Conservation (phyloP, 2,113 vertebrate species). For the Callipepla californica region DNA sequence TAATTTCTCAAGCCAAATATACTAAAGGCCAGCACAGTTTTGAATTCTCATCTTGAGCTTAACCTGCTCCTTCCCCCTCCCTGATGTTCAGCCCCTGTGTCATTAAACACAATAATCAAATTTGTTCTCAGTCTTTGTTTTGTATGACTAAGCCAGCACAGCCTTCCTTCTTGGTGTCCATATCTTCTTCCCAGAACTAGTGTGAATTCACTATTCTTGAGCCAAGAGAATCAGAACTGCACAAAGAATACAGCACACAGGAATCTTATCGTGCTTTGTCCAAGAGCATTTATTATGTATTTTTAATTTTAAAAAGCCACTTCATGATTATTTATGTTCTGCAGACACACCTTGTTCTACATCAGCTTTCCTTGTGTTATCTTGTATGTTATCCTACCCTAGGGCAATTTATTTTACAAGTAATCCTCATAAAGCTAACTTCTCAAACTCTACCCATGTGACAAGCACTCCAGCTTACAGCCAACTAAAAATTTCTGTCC, state of each 20-base stretch:
- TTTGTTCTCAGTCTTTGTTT: background rate
- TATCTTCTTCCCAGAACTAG: background rate
- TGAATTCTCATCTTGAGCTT: background rate
- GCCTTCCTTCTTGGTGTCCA: background rate
- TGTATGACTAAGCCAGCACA: background rate
- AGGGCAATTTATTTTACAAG: background rate
- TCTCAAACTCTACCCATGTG: background rate
- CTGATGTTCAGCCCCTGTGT: background rate
- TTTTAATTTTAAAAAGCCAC: background rate
- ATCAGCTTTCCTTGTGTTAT: background rate
- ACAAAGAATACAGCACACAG: background rate
- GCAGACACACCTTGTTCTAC: background rate
- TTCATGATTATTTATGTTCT: background rate
- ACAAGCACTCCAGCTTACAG: background rate
- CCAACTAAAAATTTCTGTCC: background rate
- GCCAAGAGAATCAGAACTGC: background rate
- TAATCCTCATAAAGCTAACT: background rate
- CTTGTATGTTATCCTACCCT: background rate
- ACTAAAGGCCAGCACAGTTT: background rate
- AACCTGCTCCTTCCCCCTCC: background rate
- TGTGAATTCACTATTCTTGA: background rate
- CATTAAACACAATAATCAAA: background rate
- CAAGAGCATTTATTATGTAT: background rate
- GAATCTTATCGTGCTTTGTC: background rate
- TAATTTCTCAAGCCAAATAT: background rate